A percentile compares a stretch with the other conserved stretches of the same genome.
Conservation (phyloP, 2,797 vertebrate species). For the Linurgus olivaceus region DNA sequence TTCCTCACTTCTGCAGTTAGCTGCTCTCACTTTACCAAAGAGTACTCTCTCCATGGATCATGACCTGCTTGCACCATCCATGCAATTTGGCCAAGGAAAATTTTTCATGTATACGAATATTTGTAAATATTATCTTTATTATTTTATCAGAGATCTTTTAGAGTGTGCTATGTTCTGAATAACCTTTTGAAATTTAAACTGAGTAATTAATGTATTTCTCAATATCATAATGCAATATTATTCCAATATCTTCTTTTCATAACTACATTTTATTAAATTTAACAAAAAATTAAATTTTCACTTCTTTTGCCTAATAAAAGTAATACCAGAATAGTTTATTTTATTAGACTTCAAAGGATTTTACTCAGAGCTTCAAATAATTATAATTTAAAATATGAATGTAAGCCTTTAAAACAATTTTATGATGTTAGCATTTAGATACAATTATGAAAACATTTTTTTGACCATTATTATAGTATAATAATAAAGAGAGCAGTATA, state of each 20-base stretch:
- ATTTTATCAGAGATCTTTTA: not conserved
- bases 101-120: not conserved
- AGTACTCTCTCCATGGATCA: no score
- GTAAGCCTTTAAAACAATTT: not conserved
- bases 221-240: not conserved
- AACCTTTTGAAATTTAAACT: not conserved
- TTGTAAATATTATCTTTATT: not conserved
- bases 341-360: not conserved
- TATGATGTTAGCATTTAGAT: not conserved
- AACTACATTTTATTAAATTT: not conserved
- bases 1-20: not conserved
- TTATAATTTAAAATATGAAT: not conserved
- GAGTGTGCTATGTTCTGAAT: not conserved
- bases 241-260: not conserved
- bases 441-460: not conserved
- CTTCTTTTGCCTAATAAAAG: not conserved
- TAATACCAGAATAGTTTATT: not conserved
- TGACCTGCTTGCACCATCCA: not conserved
- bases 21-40: not conserved
- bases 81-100: not conserved
- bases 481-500: not conserved
- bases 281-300: not conserved
- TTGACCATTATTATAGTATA: not conserved
- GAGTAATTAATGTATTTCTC: not conserved
- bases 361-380: not conserved